phyloP scores from a whole-genome alignment of 2,888 invertebrate genomes.

The Drymonia ruficornis region DNA sequence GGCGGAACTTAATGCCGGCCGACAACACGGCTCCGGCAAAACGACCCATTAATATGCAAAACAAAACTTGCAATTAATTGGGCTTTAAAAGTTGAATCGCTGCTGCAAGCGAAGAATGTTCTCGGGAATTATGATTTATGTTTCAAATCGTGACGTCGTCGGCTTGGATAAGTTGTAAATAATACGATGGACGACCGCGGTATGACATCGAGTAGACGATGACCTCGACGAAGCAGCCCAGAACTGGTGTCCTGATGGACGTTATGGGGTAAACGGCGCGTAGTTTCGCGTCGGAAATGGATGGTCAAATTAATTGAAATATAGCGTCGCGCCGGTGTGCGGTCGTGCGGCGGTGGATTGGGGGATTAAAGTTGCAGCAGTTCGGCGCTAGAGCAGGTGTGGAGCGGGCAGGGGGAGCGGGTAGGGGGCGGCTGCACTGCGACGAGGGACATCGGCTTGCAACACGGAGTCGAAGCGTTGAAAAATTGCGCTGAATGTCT shows the following conservation, averaged over 20 bases:
- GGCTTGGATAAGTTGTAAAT: conserved; percentile 18
- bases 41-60: conserved; percentile 68
- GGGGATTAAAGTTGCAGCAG: conserved; percentile 80
- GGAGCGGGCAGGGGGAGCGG: conserved; percentile 40
- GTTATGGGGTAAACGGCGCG: conserved; percentile 68
- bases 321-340: conserved; percentile 75
- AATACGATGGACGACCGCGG: conserved; percentile 11
- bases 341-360: conserved; percentile 74
- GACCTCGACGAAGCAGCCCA: conserved; percentile 43
- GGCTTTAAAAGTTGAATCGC: conserved; percentile 61
- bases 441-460: conserved; percentile 62
- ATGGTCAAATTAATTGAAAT: conserved; percentile 82
- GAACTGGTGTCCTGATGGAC: conserved; percentile 42
- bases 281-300: conserved; percentile 71
- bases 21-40: conserved; percentile 45
- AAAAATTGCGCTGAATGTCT: conserved; percentile 81
- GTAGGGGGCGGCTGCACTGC: conserved; percentile 53
- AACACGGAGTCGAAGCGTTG: conserved; percentile 77
- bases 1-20: conserved; percentile 55
- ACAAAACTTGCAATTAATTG: conserved; percentile 68
- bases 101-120: conserved; percentile 51
- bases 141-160: conserved; percentile 46
- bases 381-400: conserved; percentile 69
- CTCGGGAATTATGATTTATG: conserved; percentile 54
- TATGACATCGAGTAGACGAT: conserved; percentile 46